Base-by-base conservation (phyloP, 2,113 vertebrate species). In the Onychostoma macrolepis region DNA sequence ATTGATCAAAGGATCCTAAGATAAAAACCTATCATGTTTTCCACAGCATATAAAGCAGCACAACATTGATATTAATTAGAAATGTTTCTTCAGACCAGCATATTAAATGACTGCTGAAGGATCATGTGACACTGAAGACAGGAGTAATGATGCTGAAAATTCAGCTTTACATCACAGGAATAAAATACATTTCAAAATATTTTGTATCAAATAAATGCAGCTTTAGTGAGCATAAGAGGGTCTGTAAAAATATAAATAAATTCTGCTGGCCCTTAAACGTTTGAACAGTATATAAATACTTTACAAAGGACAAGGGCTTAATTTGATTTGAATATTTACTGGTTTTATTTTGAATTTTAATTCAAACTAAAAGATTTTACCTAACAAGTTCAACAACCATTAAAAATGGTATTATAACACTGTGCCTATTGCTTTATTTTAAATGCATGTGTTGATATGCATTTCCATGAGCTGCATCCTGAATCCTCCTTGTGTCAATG, bases 381-480 rank as follows among this genome's bases (percentile, higher is more conserved):
- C 21, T 10, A 61, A 24, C 8, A n/a, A 50, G 15, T 50, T 50
- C 48, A 50, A 58, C 2, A 9, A 7, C 56, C 1, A 61, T 61
- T n/a, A n/a, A 61, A 21, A 71, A 71, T 36, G 69, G 67, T 71
- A 17, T 71, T 71, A 36, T 38, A 71, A 36, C 19, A 24, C 33
- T 19, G 38, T 2, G 2, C 24, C n/a, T 3, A 7, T 7, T 56
- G 28, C 28, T 36, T 33, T 56, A 33, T 33, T 56, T 78, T 78
- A 12, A 56, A 78, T 53, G 26, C 12, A 28, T 28, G 21, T 65
- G 43, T 65, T 65, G 26, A 45, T 80, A 15, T 61, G 56, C n/a
- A 26, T 78, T 78, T 56, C 53, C 53, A 80, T 80, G 56, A 56
- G n/a, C 28, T 79, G 75, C 75, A 28, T n/a, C 36, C 10, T 58